Evolutionary conservation across 2,888 invertebrate species (phyloP), one percentile per base, ranked within the genome.

Genomic region (Strigamia crassipes): DNA sequence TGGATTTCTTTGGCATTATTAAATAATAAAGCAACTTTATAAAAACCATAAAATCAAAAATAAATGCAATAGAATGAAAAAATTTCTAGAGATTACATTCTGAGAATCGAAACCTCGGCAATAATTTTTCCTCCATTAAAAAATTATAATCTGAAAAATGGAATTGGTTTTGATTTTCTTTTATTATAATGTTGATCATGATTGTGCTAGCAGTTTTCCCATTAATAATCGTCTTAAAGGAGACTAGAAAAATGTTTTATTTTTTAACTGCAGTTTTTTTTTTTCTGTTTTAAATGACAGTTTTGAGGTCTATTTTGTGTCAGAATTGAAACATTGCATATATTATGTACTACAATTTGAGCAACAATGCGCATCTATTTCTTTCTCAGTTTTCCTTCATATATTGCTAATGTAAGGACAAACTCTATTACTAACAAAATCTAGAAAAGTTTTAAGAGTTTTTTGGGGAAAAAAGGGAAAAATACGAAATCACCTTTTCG

Each of bases 81-180:
- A 12, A 46, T n/a, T 23, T n/a, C 18, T 18, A 18, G 61, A 12
- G 23, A 61, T 46, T 13, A 18, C 6, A 61, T 61, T 61, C 61
- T n/a, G 61, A 23, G 61, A 61, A 61, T 61, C 73, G 23, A 73
- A 73, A 73, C 73, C 73, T 56, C 56, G 9, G 21, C 56, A 56
- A 51, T 51, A 51, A 42, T 8, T 42, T 42, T 42, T 42, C 15
- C 46, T 21, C 18, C 23, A 10, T 21, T 21, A 61, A 23, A 3
- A 31, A 31, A 12, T 12, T 31, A 73, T 73, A 21, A 18, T 73
- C 73, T 8, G 31, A 73, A 31, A 73, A 27, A 27, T n/a, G n/a
- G 5, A 31, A n/a, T 31, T 27, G 5, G 12, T 73, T 73, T 73
- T 73, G 13, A 31, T 73, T 23, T 31, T 15, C 27, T n/a, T 27